A percentile compares a stretch with the other conserved stretches of the same genome.
Conservation (phyloP, 2,888 invertebrate species). For the Pinctada fucata region DNA sequence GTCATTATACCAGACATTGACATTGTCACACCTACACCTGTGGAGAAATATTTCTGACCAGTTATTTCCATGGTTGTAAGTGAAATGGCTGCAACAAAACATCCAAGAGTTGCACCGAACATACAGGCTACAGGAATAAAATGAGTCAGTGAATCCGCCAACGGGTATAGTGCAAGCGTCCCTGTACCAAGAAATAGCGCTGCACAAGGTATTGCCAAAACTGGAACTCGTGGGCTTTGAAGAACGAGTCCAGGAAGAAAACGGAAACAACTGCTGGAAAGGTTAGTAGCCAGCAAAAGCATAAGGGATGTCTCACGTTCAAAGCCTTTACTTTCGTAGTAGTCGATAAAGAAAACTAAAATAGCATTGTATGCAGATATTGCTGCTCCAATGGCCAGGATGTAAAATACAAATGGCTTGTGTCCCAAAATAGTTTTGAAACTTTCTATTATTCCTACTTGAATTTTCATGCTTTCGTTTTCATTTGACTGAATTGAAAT, state of each 20-base stretch:
- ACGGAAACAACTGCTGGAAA: slow-evolving; percentile 8
- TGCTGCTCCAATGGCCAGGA: slow-evolving; percentile 2
- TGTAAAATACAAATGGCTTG: slow-evolving; percentile 19
- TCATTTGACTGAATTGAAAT: background rate
- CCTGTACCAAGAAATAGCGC: slow-evolving; percentile 18
- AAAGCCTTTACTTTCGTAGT: slow-evolving; percentile 27
- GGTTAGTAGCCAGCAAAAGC: slow-evolving; percentile 22
- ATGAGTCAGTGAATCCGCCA: background rate
- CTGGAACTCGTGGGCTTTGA: slow-evolving; percentile 19
- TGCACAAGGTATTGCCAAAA: slow-evolving; percentile 20
- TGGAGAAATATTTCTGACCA: slow-evolving; percentile 26
- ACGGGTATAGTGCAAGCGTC: background rate
- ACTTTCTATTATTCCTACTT: background rate
- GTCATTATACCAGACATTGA: slow-evolving; percentile 15
- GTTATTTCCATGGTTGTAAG: slow-evolving; percentile 29
- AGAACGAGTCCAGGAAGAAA: slow-evolving; percentile 31
- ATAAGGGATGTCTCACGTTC: slow-evolving; percentile 12
- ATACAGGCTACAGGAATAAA: slow-evolving; percentile 6
- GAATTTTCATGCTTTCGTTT: background rate
- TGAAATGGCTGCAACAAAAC: slow-evolving; percentile 21
- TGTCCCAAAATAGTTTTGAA: slow-evolving; percentile 12
- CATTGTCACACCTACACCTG: slow-evolving; percentile 21
- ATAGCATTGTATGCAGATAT: slow-evolving; percentile 20
- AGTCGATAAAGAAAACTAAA: slow-evolving; percentile 32
- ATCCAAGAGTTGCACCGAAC: slow-evolving; percentile 23